Evolutionary conservation across 2,113 vertebrate species (phyloP).

Genomic region (Clarias batrachus): DNA sequence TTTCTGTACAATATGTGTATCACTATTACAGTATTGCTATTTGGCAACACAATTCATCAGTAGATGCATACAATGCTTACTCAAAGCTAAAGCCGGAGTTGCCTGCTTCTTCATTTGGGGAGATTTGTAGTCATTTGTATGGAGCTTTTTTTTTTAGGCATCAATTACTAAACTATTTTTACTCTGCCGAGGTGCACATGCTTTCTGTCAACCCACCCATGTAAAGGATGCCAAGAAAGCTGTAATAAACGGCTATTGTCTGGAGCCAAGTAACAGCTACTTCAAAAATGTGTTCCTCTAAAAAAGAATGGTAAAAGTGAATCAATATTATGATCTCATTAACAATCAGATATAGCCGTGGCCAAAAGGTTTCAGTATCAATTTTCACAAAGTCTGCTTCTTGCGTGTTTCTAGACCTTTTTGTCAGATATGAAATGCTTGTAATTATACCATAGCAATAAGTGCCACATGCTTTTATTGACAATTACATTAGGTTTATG

Average conservation of each 20-base stretch:
- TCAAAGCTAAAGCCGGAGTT: background rate
- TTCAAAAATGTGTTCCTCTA: background rate
- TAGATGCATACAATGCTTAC: background rate
- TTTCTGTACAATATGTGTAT: background rate
- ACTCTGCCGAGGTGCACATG: conserved; percentile 12
- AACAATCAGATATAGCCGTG: too few relatives aligned
- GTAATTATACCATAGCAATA: too few relatives aligned
- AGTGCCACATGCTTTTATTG: too few relatives aligned
- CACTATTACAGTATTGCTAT: background rate
- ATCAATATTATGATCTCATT: background rate
- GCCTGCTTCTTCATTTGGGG: background rate
- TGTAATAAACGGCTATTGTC: conserved; percentile 29
- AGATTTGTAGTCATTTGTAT: conserved; percentile 4
- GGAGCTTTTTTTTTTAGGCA: conserved; percentile 26
- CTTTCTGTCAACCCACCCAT: conserved; percentile 30
- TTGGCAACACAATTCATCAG: background rate
- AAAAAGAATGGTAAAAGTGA: background rate
- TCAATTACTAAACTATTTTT: conserved; percentile 27
- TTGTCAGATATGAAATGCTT: too few relatives aligned
- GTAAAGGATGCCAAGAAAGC: conserved; percentile 9
- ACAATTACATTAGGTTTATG: too few relatives aligned
- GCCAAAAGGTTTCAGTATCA: too few relatives aligned
- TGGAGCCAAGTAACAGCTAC: conserved; percentile 3
- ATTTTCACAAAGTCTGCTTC: too few relatives aligned
- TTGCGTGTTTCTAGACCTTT: too few relatives aligned